Evolutionary conservation across 2,888 invertebrate genomes (phyloP).

Genomic region (Tetragnatha montana): DNA sequence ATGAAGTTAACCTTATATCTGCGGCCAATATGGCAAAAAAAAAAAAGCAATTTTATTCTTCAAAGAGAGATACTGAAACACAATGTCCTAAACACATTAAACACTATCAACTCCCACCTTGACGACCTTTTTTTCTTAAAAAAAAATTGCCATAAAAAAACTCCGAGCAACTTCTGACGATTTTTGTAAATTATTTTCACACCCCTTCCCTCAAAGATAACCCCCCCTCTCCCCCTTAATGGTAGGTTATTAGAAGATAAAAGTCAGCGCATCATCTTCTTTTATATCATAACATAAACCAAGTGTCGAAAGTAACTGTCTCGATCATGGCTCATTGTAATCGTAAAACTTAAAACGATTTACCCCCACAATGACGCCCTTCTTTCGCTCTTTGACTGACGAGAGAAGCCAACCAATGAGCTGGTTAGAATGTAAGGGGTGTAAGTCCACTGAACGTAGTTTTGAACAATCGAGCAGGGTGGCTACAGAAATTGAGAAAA

Average conservation of each 20-base stretch:
- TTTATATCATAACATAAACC: not conserved
- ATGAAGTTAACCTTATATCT: too few species aligned
- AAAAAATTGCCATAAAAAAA: not conserved
- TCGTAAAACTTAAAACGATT: constrained; percentile 53
- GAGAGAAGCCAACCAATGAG: constrained; percentile 4
- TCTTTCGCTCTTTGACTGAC: too few species aligned
- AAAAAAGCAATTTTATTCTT: too few species aligned
- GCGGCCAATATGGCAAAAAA: too few species aligned
- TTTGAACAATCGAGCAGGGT: too few species aligned
- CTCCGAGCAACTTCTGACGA: not conserved
- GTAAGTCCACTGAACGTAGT: too few species aligned
- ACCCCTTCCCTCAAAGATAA: not conserved
- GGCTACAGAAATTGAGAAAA: too few species aligned
- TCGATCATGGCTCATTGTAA: constrained; percentile 23
- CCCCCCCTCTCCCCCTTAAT: not conserved
- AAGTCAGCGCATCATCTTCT: constrained; percentile 41
- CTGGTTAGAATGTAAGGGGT: constrained; percentile 23
- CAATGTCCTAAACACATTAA: too few species aligned
- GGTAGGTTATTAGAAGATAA: constrained; percentile 24
- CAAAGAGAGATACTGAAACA: too few species aligned
- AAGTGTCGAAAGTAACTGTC: constrained; percentile 26
- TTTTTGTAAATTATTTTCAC: not conserved
- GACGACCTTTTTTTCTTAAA: too few species aligned
- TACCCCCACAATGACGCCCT: constrained; percentile 30
- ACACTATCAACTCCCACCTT: too few species aligned